Percentiles rank a stretch among this genome's conserved stretches.
Evolutionary conservation across 53 echinoderm and acorn worm genomes (phyloP).

Genomic region (Stichopus horrens): DNA sequence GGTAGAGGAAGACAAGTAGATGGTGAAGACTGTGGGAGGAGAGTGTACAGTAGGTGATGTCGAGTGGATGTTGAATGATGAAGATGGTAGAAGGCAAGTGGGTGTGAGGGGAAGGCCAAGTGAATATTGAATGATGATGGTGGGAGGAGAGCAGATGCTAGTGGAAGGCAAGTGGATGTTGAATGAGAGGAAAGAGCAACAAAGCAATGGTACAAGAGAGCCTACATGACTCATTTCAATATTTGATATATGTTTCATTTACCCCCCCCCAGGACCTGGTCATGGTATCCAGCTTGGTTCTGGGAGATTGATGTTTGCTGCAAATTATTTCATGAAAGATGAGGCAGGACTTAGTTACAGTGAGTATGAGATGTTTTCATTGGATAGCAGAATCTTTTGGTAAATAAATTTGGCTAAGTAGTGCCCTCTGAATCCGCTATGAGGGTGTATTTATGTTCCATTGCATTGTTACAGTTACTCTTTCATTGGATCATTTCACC

Average conservation of each 20-base stretch:
- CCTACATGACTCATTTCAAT: no score
- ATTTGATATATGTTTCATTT: no score
- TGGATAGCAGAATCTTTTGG: no score
- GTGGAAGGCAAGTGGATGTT: background rate
- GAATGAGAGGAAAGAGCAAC: background rate
- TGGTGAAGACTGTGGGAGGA: no score
- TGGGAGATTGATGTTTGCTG: slow-evolving; percentile 78
- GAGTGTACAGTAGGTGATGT: no score
- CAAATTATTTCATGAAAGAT: slow-evolving; percentile 89
- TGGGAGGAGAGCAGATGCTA: background rate
- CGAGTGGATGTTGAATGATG: no score
- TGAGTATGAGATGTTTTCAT: slow-evolving; percentile 33
- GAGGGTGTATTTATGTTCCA: no score
- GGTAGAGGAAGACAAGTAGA: no score
- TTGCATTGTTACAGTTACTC: background rate
- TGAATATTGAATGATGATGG: background rate
- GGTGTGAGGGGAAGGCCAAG: background rate
- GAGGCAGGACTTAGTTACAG: slow-evolving; percentile 56
- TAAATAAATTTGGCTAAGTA: background rate
- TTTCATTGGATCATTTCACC: background rate
- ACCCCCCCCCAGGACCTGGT: slow-evolving; percentile 67
- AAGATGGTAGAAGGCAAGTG: background rate
- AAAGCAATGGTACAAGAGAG: no score
- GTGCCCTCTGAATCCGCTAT: background rate
- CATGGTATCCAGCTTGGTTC: slow-evolving; percentile 83